Evolutionary conservation across 2,888 invertebrate genomes (phyloP), one percentile per base, ranked within the genome.

Genomic region (Tubiluchus corallicola): DNA sequence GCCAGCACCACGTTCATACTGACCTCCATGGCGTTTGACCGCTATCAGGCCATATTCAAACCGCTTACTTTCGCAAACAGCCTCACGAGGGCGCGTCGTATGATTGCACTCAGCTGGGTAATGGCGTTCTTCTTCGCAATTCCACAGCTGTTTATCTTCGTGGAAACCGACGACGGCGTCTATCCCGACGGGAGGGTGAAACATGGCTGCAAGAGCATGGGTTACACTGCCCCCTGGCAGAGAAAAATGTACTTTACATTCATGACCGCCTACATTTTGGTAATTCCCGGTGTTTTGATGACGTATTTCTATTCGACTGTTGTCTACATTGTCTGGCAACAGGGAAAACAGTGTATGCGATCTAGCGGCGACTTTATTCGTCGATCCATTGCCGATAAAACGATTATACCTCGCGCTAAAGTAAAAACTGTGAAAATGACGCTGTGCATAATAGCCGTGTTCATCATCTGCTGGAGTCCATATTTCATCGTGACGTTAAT

Each of bases 371-470:
- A n/a, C n/a, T n/a, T n/a, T n/a, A n/a, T n/a, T n/a, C n/a, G n/a
- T n/a, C n/a, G n/a, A n/a, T n/a, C n/a, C n/a, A n/a, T n/a, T n/a
- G n/a, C n/a, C n/a, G n/a, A n/a, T n/a, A n/a, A 57, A 37, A 57
- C 58, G 41, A 56, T 62, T 29, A 62, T 67, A 37, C 60, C 64
- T 2, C 50, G 62, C 19, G 65, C 66, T 21, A 66, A 66, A 54
- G 60, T 67, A 21, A 65, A 64, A 54, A 66, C 66, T 3, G 54
- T 66, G 21, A 66, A 66, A 52, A 64, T 67, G 62, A 65, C 65
- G 13, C 55, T 67, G 46, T 60, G 60, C 43, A 66, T 67, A 37
- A 64, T 67, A 40, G 54, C 62, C 16, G 60, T 59, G 17, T 67
- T 66, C 49, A 57, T 66, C 38, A 56, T 59, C 1, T 67, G 66